Evolutionary conservation across 1,140 invertebrate species (phyloP), one percentile per base, ranked within the genome.

Genomic region (Drosophila tristis): DNA sequence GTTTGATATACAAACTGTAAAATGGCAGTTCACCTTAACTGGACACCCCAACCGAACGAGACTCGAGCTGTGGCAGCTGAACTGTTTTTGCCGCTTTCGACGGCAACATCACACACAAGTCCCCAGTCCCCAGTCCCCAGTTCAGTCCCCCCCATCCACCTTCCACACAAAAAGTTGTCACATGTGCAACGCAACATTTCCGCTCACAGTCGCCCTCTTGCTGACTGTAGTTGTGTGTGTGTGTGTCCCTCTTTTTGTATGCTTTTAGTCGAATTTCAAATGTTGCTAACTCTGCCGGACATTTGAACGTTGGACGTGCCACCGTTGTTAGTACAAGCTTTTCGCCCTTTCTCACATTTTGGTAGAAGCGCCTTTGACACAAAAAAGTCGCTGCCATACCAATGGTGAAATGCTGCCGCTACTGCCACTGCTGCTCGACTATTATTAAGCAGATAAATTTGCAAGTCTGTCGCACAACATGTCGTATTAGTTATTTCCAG

Each of bases 1-100:
- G 62, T 87, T 86, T 86, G 81, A 86, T 81, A 86, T 86, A 86
- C 78, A 67, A 86, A 86, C 81, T 86, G 70, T 54, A 67, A 86
- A 86, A 86, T 87, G 82, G 81, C 82, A 87, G 82, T 73, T 81
- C 81, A 86, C 81, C 81, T 87, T 86, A 87, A 75, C 81, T 65
- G 82, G 51, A 80, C 75, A 75, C 77, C 74, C 70, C 47, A 66
- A 65, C 80, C 73, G 61, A 72, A 64, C 66, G 80, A 63, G 80
- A 86, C 78, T 58, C 68, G 67, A 68, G 31, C 70, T 39, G 35
- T 39, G 35, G 35, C 67, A 59, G 67, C 61, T 61, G 67, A 68
- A 70, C 61, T 74, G 49, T 85, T 85, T 85, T 85, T 85, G 81
- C 58, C 60, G 56, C 77, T 80, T 66, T 63, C 81, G 60, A 59